These are phyloP conservation scores for Cephus pulcher DNA, from an alignment of 2,888 invertebrate species.

Conservation along the genomic window DNA sequence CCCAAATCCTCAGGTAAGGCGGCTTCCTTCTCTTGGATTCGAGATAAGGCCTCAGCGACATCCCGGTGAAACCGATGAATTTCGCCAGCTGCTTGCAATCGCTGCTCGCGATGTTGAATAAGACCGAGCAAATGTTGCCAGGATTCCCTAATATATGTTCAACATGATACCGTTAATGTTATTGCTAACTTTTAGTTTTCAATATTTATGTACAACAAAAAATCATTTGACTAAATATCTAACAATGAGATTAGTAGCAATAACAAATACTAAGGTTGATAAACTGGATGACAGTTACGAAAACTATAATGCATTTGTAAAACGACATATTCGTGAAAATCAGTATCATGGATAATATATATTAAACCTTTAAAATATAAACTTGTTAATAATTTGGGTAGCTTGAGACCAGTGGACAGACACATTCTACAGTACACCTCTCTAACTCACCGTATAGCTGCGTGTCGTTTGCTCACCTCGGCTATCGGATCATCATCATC, in stretches of 20 bases:
- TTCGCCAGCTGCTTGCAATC: constrained; percentile 93
- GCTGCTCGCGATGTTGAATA: constrained; percentile 86
- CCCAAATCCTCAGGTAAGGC: constrained; percentile 85
- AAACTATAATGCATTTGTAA: background rate
- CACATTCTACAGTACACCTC: background rate
- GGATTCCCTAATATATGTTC: constrained; percentile 70
- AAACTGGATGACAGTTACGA: background rate
- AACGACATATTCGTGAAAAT: constrained; percentile 19
- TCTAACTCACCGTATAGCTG: constrained; percentile 67
- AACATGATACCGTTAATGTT: background rate
- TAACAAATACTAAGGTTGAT: background rate
- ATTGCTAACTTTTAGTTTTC: background rate
- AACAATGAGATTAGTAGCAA: background rate
- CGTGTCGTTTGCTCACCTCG: constrained; percentile 69
- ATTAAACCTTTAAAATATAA: background rate
- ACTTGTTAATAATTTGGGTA: background rate
- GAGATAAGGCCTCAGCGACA: constrained; percentile 88
- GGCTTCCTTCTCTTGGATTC: constrained; percentile 91
- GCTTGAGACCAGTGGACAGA: background rate
- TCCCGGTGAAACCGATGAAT: constrained; percentile 98
- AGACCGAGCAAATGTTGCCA: constrained; percentile 92
- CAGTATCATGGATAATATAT: background rate
- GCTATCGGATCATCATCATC: constrained; percentile 67
- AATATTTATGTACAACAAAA: background rate
- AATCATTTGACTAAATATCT: background rate